phyloP scores from a whole-genome alignment of 2,113 vertebrate genomes.

The Ochotona princeps region DNA sequence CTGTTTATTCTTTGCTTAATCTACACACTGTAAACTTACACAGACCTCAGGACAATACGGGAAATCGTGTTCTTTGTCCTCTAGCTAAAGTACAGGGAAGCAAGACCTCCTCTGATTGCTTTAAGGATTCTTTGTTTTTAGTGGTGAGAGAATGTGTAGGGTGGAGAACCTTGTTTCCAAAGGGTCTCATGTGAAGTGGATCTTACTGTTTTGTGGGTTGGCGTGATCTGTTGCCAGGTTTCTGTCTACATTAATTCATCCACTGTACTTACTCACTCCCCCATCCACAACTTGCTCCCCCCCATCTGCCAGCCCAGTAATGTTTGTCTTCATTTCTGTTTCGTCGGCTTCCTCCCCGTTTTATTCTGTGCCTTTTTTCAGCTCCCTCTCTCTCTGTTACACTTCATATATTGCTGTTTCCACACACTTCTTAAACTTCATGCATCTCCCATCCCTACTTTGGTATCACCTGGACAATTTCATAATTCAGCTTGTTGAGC shows the following conservation, averaged over 20 bases:
- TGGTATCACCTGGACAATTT: not conserved
- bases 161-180: not conserved
- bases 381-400: not conserved
- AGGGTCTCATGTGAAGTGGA: not conserved
- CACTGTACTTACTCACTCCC: not conserved
- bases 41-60: not conserved
- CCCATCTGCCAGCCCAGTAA: too few species aligned
- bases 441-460: not conserved
- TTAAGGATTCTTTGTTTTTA: not conserved
- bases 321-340: not conserved
- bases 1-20: constrained; percentile 27
- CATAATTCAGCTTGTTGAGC: not conserved
- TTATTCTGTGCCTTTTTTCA: not conserved
- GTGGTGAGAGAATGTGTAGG: not conserved
- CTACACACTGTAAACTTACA: not conserved
- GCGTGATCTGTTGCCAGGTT: not conserved
- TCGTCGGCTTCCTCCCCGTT: not conserved
- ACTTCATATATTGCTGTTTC: not conserved
- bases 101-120: not conserved
- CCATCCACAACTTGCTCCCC: too few species aligned
- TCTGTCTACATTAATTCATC: not conserved
- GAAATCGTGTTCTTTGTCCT: not conserved
- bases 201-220: not conserved
- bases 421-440: not conserved
- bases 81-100: not conserved